Percentiles rank a stretch among this genome's conserved stretches.
These are phyloP conservation scores for Drosophila cyrtoloma DNA, from an alignment of 2,888 invertebrate species.

Conservation along the genomic window DNA sequence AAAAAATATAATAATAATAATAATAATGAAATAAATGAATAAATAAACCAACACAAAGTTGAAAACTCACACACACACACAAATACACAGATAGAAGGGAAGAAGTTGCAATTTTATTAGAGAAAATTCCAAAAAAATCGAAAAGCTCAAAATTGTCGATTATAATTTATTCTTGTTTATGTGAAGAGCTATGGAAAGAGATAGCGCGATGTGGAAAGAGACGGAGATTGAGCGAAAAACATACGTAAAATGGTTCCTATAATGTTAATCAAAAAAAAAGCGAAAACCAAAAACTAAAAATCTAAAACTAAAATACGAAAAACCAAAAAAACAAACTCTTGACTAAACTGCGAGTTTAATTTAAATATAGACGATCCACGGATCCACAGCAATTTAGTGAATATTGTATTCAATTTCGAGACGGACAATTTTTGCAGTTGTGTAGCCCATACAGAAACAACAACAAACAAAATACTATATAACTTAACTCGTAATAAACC, in stretches of 20 bases:
- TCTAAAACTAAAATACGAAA: constrained; percentile 33
- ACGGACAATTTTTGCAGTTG: constrained; percentile 74
- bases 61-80: constrained; percentile 41
- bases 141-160: constrained; percentile 51
- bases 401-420: constrained; percentile 63
- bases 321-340: constrained; percentile 45
- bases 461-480: constrained; percentile 21
- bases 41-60: constrained; percentile 41
- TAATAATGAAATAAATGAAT: constrained; percentile 29
- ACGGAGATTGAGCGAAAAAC: constrained; percentile 50
- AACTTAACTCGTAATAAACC: constrained; percentile 39
- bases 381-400: constrained; percentile 32
- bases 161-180: constrained; percentile 31
- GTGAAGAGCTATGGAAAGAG: constrained; percentile 9
- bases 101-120: constrained; percentile 53
- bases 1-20: constrained; percentile 36
- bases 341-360: constrained; percentile 29
- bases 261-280: constrained; percentile 82
- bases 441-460: constrained; percentile 52
- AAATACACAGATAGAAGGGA: constrained; percentile 31
- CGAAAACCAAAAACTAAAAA: constrained; percentile 38
- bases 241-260: constrained; percentile 86
- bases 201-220: constrained; percentile 8
- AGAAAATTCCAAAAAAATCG: constrained; percentile 29
- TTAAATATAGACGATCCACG: constrained; percentile 27